Evolutionary conservation across 1,140 invertebrate genomes (phyloP).

Genomic region (Watersipora subatra): DNA sequence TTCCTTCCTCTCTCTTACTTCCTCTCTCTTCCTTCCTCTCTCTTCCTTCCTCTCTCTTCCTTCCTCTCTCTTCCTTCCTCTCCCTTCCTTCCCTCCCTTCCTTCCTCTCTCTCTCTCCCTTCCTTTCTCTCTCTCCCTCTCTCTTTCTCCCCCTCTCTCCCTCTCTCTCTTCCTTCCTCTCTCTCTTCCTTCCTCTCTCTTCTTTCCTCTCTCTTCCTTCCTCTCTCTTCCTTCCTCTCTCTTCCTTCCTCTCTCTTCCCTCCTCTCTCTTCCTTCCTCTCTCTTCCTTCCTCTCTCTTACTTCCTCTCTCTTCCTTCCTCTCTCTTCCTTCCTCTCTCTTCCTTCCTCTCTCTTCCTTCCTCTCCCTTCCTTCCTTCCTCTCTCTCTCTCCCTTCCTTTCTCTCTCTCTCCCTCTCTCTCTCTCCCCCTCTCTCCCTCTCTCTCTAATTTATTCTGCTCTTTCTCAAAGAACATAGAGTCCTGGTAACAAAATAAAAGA

Average conservation of each 20-base stretch:
- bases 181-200: slow-evolving; percentile 1
- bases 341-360: too few relatives aligned
- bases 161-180: slow-evolving; percentile 3
- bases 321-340: too few relatives aligned
- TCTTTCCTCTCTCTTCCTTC: slow-evolving; percentile 1
- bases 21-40: background rate
- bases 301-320: too few relatives aligned
- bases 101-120: background rate
- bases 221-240: slow-evolving; percentile 1
- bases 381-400: too few relatives aligned
- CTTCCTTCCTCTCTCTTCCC: slow-evolving; percentile 28
- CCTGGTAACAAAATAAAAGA: too few relatives aligned
- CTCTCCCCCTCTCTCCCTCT: too few relatives aligned
- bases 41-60: background rate
- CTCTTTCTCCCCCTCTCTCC: background rate
- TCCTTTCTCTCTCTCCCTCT: background rate
- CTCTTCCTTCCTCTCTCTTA: too few relatives aligned
- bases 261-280: too few relatives aligned
- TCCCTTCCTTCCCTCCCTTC: background rate
- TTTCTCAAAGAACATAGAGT: too few relatives aligned
- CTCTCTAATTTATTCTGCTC: too few relatives aligned
- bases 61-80: background rate
- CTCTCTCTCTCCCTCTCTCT: too few relatives aligned
- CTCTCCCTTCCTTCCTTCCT: too few relatives aligned
- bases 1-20: background rate